These are phyloP conservation scores for Dorcus parallelipipedus DNA, from an alignment of 2,888 invertebrate genomes.

Conservation along the genomic window DNA sequence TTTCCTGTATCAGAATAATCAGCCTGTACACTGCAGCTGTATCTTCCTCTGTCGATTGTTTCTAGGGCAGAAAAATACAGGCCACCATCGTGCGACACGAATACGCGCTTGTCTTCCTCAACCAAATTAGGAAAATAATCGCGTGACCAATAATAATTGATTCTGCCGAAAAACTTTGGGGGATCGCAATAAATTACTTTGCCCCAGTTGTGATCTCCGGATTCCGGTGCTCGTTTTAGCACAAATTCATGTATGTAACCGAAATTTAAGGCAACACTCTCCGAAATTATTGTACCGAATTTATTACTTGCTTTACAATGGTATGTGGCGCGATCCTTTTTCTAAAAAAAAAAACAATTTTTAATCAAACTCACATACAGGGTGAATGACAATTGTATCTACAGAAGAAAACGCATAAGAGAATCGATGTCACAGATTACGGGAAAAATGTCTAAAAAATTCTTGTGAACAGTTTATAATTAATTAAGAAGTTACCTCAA, in stretches of 20 bases:
- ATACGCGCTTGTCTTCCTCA: conserved; percentile 87
- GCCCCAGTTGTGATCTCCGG: conserved; percentile 90
- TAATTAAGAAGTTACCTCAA: no score
- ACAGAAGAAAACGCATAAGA: no score
- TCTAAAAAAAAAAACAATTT: conserved; percentile 45
- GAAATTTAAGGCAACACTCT: conserved; percentile 83
- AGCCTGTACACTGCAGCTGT: conserved; percentile 89
- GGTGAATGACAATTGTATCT: no score
- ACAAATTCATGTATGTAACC: conserved; percentile 90
- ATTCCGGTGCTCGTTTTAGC: conserved; percentile 77
- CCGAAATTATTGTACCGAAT: conserved; percentile 85
- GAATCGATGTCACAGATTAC: no score
- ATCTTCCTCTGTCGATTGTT: conserved; percentile 83
- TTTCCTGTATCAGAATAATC: conserved; percentile 82
- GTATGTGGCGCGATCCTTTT: conserved; percentile 80
- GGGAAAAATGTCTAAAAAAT: no score
- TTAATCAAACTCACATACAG: background rate
- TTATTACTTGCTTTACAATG: conserved; percentile 89
- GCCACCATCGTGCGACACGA: conserved; percentile 91
- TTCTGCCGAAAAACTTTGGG: conserved; percentile 85
- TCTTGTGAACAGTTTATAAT: no score
- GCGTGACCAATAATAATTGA: conserved; percentile 89
- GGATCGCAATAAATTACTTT: conserved; percentile 91
- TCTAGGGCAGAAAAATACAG: conserved; percentile 93
- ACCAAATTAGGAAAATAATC: conserved; percentile 89